These are phyloP conservation scores for Noctuana brunneofusca DNA, from an alignment of 2,888 invertebrate genomes.

Conservation along the genomic window DNA sequence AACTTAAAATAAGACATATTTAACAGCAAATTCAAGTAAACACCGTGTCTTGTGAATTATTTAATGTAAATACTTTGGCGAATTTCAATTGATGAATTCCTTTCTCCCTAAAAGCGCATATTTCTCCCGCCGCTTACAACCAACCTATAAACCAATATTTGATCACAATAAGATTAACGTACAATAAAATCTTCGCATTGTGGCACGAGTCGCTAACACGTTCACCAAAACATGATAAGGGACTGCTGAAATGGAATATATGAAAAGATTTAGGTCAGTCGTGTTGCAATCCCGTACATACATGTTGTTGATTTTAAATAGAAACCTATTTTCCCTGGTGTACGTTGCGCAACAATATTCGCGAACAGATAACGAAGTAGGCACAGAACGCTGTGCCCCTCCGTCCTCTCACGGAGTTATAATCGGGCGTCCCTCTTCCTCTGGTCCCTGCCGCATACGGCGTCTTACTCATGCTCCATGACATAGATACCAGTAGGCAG, in stretches of 20 bases:
- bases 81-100: slow-evolving; percentile 38
- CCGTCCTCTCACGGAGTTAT: slow-evolving; percentile 77
- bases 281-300: slow-evolving; percentile 42
- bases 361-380: slow-evolving; percentile 77
- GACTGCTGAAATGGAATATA: slow-evolving; percentile 38
- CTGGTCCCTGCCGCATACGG: slow-evolving; percentile 42
- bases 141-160: slow-evolving; percentile 41
- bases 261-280: slow-evolving; percentile 39
- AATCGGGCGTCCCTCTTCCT: slow-evolving; percentile 54
- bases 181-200: slow-evolving; percentile 11
- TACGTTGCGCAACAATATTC: slow-evolving; percentile 80
- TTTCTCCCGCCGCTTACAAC: slow-evolving; percentile 68
- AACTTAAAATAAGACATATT: neutral
- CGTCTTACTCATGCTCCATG: slow-evolving; percentile 62
- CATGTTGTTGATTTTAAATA: slow-evolving; percentile 49
- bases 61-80: slow-evolving; percentile 39
- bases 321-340: slow-evolving; percentile 72
- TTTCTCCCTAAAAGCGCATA: slow-evolving; percentile 44
- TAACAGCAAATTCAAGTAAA: neutral
- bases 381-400: slow-evolving; percentile 66
- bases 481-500: slow-evolving; percentile 76
- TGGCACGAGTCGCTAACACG: slow-evolving; percentile 45
- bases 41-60: slow-evolving; percentile 45
- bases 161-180: neutral
- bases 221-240: slow-evolving; percentile 43